These are phyloP conservation scores for Drymodes brunneopygia DNA, from an alignment of 2,113 vertebrate species.

Conservation along the genomic window DNA sequence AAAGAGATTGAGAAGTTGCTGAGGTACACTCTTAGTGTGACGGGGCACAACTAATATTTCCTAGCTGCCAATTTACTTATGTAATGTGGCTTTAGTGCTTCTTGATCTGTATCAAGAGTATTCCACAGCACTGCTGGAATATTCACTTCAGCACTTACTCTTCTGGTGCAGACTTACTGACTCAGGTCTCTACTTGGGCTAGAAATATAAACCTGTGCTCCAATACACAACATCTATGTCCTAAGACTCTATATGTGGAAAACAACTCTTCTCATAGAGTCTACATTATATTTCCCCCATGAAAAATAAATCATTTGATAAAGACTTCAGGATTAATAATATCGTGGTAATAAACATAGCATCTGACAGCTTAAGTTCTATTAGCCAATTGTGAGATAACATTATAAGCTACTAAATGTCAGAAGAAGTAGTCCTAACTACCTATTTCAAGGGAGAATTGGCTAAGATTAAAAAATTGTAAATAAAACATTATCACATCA, in stretches of 20 bases:
- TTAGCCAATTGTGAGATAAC: background rate
- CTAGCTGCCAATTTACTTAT: background rate
- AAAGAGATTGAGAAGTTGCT: background rate
- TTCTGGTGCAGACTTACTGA: background rate
- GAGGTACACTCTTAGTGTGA: background rate
- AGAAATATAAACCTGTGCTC: background rate
- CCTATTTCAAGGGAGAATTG: background rate
- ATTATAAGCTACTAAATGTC: background rate
- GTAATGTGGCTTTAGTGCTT: background rate
- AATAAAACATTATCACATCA: background rate
- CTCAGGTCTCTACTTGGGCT: background rate
- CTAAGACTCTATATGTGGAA: background rate
- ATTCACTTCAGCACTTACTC: background rate
- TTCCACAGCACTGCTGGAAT: no score
- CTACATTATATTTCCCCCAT: background rate
- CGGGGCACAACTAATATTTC: background rate
- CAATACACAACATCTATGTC: rapidly evolving
- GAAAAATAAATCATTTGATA: background rate
- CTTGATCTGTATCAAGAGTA: no score
- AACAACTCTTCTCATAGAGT: background rate
- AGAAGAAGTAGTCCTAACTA: background rate
- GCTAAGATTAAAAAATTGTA: background rate
- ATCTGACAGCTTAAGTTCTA: background rate
- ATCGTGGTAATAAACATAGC: background rate
- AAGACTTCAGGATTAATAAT: background rate